phyloP scores from a whole-genome alignment of 2,888 invertebrate species.

The Frankliniella fusca region DNA sequence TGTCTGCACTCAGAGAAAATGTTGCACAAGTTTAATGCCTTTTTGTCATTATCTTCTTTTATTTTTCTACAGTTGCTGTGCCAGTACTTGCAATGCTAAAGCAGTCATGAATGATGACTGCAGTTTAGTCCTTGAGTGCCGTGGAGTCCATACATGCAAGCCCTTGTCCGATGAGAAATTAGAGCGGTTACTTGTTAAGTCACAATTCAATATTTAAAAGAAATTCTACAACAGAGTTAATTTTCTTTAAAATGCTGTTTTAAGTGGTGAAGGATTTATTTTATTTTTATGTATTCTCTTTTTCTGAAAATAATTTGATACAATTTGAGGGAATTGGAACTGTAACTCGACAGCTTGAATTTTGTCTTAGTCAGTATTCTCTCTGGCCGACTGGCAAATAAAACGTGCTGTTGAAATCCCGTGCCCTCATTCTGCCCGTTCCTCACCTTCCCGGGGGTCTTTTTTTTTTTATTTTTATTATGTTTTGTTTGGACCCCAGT shows the following conservation, averaged over 20 bases:
- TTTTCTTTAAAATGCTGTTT: too few relatives aligned
- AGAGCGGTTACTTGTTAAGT: neutral
- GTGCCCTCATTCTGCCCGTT: neutral
- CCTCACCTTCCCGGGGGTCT: neutral
- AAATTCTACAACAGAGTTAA: too few relatives aligned
- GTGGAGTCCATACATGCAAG: neutral
- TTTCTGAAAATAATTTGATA: too few relatives aligned
- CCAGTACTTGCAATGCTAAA: neutral
- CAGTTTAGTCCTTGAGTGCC: neutral
- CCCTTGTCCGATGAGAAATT: neutral
- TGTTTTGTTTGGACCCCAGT: neutral
- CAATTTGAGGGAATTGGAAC: too few relatives aligned
- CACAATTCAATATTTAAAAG: neutral
- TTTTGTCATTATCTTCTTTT: neutral
- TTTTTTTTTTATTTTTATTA: neutral
- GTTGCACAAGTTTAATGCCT: neutral
- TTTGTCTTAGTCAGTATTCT: too few relatives aligned
- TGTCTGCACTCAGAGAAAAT: neutral
- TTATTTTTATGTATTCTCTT: too few relatives aligned
- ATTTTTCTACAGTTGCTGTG: neutral
- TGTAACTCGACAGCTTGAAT: too few relatives aligned
- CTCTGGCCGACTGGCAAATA: too few relatives aligned
- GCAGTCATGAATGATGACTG: neutral
- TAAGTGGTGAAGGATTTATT: too few relatives aligned
- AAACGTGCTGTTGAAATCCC: too few relatives aligned